Conservation (phyloP, 2,797 vertebrate species). For the Myotis planiceps region DNA sequence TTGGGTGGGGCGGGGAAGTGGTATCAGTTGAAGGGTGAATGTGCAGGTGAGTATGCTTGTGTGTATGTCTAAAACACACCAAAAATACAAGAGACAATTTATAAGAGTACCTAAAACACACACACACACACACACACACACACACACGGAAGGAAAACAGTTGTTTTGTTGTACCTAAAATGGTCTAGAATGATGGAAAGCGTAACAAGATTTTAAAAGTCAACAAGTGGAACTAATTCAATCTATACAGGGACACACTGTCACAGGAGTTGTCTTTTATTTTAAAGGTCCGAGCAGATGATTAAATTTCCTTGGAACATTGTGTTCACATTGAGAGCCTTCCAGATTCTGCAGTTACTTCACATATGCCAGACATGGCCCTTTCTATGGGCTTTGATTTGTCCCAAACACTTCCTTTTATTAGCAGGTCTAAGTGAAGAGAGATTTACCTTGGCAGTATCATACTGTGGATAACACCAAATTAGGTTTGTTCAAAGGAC, state of each 20-base stretch:
- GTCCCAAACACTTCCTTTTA: background rate
- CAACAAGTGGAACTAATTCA: background rate
- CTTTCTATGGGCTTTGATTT: background rate
- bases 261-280: conserved; percentile 1
- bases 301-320: conserved; percentile 21
- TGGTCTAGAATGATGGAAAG: background rate
- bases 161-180: background rate
- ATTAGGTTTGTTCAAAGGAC: background rate
- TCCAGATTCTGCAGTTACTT: background rate
- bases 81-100: background rate
- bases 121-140: background rate
- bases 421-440: background rate
- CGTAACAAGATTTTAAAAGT: conserved; percentile 16
- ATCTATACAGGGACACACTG: background rate
- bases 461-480: background rate
- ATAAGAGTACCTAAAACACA: background rate
- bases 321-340: background rate
- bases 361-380: background rate
- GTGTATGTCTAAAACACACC: too few species aligned
- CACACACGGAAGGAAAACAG: background rate
- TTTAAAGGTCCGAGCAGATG: conserved; percentile 41
- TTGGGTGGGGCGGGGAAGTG: background rate
- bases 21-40: background rate
- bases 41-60: background rate
- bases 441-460: background rate